Conservation (phyloP, 1,140 invertebrate species). For the Pseudachorutes palmiensis region DNA sequence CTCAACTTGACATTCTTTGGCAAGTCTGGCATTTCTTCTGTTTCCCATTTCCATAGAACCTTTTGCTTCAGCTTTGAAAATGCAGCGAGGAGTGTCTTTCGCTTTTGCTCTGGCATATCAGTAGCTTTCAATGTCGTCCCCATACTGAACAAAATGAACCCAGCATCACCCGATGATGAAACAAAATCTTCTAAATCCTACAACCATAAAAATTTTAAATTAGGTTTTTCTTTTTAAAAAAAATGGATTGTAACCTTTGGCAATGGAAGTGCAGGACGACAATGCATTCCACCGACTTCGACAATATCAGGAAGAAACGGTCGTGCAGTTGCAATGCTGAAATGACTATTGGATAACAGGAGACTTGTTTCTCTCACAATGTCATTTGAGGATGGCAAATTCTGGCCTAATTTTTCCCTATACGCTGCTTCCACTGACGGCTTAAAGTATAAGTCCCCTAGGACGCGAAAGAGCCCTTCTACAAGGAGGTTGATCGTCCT, state of each 20-base stretch:
- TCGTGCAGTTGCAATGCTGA: conserved; percentile 15
- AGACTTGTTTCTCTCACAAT: conserved; percentile 28
- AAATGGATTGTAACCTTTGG: too few species aligned
- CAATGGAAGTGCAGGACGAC: conserved; percentile 18
- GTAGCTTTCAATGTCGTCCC: conserved; percentile 64
- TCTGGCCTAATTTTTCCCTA: neutral
- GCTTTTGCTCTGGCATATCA: conserved; percentile 61
- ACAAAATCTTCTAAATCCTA: conserved; percentile 14
- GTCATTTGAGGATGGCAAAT: conserved; percentile 21
- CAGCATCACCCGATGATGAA: conserved; percentile 44
- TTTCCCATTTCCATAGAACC: conserved; percentile 42
- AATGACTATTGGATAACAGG: conserved; percentile 31
- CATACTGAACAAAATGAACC: conserved; percentile 72
- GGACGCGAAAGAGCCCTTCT: neutral
- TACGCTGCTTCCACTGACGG: conserved; percentile 3
- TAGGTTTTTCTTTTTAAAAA: too few species aligned
- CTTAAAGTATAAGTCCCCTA: neutral
- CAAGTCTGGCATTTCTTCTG: conserved; percentile 37
- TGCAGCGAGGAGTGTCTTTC: conserved; percentile 57
- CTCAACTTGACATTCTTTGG: conserved; percentile 17
- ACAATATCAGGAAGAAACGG: conserved; percentile 40
- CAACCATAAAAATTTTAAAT: too few species aligned
- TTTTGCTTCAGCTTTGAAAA: conserved; percentile 51
- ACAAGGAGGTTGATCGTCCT: conserved; percentile 35
- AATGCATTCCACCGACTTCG: conserved; percentile 41